Percentiles rank a stretch among this genome's conserved stretches.
phyloP scores from a whole-genome alignment of 2,888 invertebrate genomes.

The Idaea dimidiata region DNA sequence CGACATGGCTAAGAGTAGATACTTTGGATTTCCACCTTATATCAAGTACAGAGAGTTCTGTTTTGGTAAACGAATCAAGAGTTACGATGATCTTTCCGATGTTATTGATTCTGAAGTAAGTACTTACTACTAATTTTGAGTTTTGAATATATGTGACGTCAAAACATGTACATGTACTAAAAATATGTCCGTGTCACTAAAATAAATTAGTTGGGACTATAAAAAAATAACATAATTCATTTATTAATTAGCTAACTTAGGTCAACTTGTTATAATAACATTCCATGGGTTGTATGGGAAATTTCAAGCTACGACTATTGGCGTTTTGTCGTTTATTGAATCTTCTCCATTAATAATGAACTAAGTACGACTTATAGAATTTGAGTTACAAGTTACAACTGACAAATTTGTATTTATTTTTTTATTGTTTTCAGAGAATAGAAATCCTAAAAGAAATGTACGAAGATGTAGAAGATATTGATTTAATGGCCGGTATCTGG shows the following conservation, averaged over 20 bases:
- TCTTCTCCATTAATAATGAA: too few species aligned
- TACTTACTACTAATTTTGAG: neutral
- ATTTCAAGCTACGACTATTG: too few species aligned
- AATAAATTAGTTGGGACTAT: too few species aligned
- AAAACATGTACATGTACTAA: too few species aligned
- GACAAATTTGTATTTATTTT: neutral
- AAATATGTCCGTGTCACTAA: too few species aligned
- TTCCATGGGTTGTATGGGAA: too few species aligned
- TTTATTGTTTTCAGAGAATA: conserved; percentile 41
- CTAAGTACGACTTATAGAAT: too few species aligned
- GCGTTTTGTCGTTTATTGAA: too few species aligned
- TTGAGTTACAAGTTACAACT: too few species aligned
- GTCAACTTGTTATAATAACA: too few species aligned
- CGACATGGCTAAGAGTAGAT: conserved; percentile 78
- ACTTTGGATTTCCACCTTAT: conserved; percentile 92
- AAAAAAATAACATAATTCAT: too few species aligned
- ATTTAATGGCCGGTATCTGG: conserved; percentile 93
- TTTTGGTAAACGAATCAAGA: conserved; percentile 84
- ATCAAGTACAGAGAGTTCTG: conserved; percentile 91
- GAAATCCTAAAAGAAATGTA: conserved; percentile 47
- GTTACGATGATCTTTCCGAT: conserved; percentile 40
- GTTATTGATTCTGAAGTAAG: conserved; percentile 23
- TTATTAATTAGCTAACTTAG: too few species aligned
- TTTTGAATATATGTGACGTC: neutral
- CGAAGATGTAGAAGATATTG: conserved; percentile 88